A percentile compares a stretch with the other conserved stretches of the same genome.
Evolutionary conservation across 2,113 vertebrate species (phyloP).

Genomic region (Mustela nigripes): DNA sequence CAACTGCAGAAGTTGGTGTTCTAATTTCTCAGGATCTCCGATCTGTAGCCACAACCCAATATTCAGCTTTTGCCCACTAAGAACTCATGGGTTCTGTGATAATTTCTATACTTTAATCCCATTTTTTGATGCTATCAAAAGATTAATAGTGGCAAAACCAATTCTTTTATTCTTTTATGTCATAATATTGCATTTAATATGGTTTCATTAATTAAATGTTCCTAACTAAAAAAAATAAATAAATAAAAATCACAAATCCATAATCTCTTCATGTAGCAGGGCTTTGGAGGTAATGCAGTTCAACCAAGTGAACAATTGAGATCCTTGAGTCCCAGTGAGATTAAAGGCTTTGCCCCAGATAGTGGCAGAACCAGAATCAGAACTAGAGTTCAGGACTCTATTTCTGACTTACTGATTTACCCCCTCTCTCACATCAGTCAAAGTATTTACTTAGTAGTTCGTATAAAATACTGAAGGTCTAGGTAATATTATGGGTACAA

Average conservation of each 20-base stretch:
- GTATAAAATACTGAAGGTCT: neutral
- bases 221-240: neutral
- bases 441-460: neutral
- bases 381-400: neutral
- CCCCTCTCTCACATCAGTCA: neutral
- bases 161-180: constrained; percentile 20
- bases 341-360: neutral
- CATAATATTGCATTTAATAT: neutral
- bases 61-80: neutral
- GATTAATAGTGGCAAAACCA: neutral
- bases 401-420: neutral
- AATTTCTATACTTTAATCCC: neutral
- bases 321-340: neutral
- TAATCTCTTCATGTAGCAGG: neutral
- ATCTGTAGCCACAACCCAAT: neutral
- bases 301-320: neutral
- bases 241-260: neutral
- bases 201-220: neutral
- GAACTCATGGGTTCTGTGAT: neutral
- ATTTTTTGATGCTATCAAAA: neutral
- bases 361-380: neutral
- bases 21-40: neutral
- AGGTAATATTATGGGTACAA: neutral
- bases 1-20: neutral
- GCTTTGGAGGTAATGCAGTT: neutral